A percentile compares a stretch with the other conserved stretches of the same genome.
phyloP scores from a whole-genome alignment of 2,888 invertebrate species.

The Apocheima hispidaria region DNA sequence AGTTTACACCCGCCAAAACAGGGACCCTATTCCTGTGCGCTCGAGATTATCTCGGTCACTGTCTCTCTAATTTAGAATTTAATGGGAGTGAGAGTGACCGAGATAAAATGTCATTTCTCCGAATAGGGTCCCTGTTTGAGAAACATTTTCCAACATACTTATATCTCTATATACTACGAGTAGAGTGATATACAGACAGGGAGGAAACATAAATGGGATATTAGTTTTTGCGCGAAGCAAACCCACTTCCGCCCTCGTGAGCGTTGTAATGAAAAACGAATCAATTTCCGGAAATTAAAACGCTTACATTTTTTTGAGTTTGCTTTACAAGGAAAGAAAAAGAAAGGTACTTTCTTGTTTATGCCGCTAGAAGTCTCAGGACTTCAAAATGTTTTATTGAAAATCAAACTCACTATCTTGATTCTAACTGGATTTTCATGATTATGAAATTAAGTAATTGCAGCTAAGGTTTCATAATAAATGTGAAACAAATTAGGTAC shows the following conservation, averaged over 20 bases:
- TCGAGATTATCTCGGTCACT: no score
- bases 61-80: no score
- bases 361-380: not conserved
- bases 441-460: no score
- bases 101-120: no score
- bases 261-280: constrained; percentile 80
- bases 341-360: not conserved
- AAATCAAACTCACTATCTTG: no score
- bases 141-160: not conserved
- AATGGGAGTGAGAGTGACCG: no score
- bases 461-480: not conserved
- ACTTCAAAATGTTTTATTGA: no score
- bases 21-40: no score
- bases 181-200: constrained; percentile 52
- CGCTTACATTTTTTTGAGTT: constrained; percentile 46
- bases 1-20: no score
- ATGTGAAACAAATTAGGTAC: not conserved
- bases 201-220: constrained; percentile 78
- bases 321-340: not conserved
- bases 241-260: constrained; percentile 66
- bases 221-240: constrained; percentile 79
- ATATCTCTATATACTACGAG: constrained; percentile 15
- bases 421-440: no score
- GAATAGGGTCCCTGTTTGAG: constrained; percentile 1
- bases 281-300: constrained; percentile 68